Conservation (phyloP, 2,888 invertebrate species). For the Hydraecia micacea region DNA sequence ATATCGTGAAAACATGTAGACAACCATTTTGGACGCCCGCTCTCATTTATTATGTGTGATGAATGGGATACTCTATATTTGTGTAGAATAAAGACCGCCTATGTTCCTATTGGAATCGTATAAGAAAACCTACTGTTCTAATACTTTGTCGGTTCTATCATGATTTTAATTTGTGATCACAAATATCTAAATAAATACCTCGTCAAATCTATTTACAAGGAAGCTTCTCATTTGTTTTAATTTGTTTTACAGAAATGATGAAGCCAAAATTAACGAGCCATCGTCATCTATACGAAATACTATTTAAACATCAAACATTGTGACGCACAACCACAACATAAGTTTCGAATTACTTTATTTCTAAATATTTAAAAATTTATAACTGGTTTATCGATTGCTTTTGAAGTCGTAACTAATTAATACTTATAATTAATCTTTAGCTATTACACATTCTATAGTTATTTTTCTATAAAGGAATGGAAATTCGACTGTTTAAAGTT, state of each 20-base stretch:
- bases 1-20: conserved; percentile 78
- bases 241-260: conserved; percentile 85
- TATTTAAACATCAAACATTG: conserved; percentile 83
- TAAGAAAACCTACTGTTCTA: conserved; percentile 7
- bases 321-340: conserved; percentile 81
- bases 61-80: not conserved
- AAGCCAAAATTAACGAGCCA: conserved; percentile 81
- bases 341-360: conserved; percentile 74
- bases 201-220: not conserved
- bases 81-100: not conserved
- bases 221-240: conserved; percentile 23
- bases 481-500: conserved; percentile 61
- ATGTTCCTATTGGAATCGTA: conserved; percentile 40
- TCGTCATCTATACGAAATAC: conserved; percentile 79
- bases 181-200: not conserved
- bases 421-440: conserved; percentile 48
- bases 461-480: conserved; percentile 69
- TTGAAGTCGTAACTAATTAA: conserved; percentile 55
- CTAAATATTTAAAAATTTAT: conserved; percentile 69
- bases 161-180: conserved; percentile 15
- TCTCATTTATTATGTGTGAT: conserved; percentile 38
- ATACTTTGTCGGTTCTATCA: not conserved
- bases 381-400: conserved; percentile 60
- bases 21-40: conserved; percentile 56
- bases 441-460: conserved; percentile 57